A percentile compares a stretch with the other conserved stretches of the same genome.
Conservation (phyloP, 2,888 invertebrate genomes). For the Drosophila mimica region DNA sequence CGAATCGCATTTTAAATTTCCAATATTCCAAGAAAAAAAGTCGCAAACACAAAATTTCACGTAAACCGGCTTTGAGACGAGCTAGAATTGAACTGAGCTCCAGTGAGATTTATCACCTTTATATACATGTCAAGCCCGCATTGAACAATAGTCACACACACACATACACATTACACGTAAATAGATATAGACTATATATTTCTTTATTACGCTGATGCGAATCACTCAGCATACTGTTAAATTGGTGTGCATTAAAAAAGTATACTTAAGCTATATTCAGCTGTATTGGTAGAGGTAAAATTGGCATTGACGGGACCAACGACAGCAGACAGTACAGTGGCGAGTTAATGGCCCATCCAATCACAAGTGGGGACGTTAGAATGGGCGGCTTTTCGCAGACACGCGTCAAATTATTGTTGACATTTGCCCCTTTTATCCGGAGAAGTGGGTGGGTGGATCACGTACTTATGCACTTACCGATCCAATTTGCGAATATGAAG, state of each 20-base stretch:
- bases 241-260: slow-evolving; percentile 46
- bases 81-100: slow-evolving; percentile 74
- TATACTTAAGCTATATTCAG: slow-evolving; percentile 36
- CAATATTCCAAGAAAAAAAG: slow-evolving; percentile 44
- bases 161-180: slow-evolving; percentile 15
- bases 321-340: slow-evolving; percentile 35
- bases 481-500: slow-evolving; percentile 13
- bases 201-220: slow-evolving; percentile 31
- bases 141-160: slow-evolving; percentile 59
- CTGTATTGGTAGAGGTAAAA: slow-evolving; percentile 38
- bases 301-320: slow-evolving; percentile 44
- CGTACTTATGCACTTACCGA: slow-evolving; percentile 5
- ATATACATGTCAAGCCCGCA: slow-evolving; percentile 65
- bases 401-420: slow-evolving; percentile 34
- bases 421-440: background rate
- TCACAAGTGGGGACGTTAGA: slow-evolving; percentile 20
- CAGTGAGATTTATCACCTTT: slow-evolving; percentile 71
- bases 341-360: slow-evolving; percentile 37
- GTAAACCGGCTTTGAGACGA: slow-evolving; percentile 64
- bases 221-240: slow-evolving; percentile 63
- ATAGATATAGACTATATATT: slow-evolving; percentile 14
- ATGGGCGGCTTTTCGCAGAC: slow-evolving; percentile 50
- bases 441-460: slow-evolving; percentile 17
- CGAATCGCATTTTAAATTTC: slow-evolving; percentile 80
- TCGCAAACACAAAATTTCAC: slow-evolving; percentile 23